Conservation (phyloP, 2,113 vertebrate species). For the Gobiocypris rarus region DNA sequence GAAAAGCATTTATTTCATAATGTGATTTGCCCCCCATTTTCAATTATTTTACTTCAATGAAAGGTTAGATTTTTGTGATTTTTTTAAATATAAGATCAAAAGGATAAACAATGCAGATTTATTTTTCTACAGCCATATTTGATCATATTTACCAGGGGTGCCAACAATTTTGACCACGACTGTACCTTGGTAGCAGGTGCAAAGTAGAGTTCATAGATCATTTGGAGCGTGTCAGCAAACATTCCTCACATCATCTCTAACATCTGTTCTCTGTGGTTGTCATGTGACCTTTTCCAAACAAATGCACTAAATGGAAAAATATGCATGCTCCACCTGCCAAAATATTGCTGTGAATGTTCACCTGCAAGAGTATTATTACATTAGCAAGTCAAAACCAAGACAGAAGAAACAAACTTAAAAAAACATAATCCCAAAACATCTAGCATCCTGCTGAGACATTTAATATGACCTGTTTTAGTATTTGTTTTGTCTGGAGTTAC, state of each 20-base stretch:
- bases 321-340: not conserved
- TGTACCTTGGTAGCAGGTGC: not conserved
- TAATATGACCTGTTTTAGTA: not conserved
- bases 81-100: no score
- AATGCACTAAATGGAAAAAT: conserved; percentile 65
- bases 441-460: not conserved
- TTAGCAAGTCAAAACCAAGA: conserved; percentile 18
- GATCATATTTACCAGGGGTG: no score
- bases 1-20: no score
- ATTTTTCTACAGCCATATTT: no score
- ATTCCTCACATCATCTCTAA: conserved; percentile 64
- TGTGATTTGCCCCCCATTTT: no score
- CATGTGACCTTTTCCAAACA: conserved; percentile 62
- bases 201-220: not conserved
- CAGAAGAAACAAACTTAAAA: not conserved
- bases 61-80: no score
- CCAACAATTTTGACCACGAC: no score
- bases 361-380: conserved; percentile 18
- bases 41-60: no score
- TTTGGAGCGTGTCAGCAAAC: not conserved
- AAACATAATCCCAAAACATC: not conserved
- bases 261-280: conserved; percentile 60
- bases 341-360: not conserved
- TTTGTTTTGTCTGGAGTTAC: conserved; percentile 9
- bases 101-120: no score